phyloP scores from a whole-genome alignment of 1,140 invertebrate species.

The Mya arenaria region DNA sequence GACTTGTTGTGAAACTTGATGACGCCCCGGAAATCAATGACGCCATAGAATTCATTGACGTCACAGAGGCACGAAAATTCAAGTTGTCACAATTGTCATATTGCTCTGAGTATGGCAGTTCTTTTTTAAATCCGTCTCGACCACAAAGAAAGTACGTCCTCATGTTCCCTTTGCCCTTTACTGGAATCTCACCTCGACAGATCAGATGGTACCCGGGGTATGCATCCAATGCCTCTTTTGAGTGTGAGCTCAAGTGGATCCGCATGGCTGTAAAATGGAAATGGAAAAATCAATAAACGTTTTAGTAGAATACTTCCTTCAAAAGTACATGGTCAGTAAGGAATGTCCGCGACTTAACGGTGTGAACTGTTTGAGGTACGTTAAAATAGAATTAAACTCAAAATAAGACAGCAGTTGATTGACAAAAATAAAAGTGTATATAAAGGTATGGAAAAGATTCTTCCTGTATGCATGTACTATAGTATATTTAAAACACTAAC shows the following conservation, averaged over 20 bases:
- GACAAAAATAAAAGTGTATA: no score
- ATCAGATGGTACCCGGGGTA: slow-evolving; percentile 69
- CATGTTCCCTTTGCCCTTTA: slow-evolving; percentile 91
- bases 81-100: background rate
- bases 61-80: background rate
- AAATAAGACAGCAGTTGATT: no score
- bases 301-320: no score
- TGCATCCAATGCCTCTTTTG: slow-evolving; percentile 64
- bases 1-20: background rate
- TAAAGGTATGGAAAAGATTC: no score
- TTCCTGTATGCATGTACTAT: no score
- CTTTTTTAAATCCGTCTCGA: slow-evolving; percentile 67
- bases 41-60: slow-evolving; percentile 36
- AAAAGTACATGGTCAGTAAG: no score
- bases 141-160: slow-evolving; percentile 94
- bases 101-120: slow-evolving; percentile 59
- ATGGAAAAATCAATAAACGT: no score
- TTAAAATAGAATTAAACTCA: no score
- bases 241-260: slow-evolving; percentile 71
- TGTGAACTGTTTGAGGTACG: no score
- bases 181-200: slow-evolving; percentile 72
- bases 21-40: slow-evolving; percentile 26
- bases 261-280: slow-evolving; percentile 72
- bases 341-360: no score
- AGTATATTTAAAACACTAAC: no score